Conservation (phyloP, 2,113 vertebrate species). For the Capreolus pygargus region DNA sequence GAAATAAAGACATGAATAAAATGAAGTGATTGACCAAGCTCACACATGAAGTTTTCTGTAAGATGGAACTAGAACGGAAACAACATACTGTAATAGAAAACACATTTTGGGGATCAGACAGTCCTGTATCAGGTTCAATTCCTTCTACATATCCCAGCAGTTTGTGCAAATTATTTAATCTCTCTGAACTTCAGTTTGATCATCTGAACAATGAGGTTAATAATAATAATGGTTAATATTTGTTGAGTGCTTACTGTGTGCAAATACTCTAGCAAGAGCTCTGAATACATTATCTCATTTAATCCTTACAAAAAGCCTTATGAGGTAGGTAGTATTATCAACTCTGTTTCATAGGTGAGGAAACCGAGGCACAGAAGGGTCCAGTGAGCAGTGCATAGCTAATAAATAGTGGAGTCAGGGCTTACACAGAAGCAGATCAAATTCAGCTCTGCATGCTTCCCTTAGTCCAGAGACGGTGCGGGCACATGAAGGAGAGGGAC, state of each 20-base stretch:
- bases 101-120: background rate
- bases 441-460: background rate
- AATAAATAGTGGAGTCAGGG: background rate
- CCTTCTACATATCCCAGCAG: background rate
- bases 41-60: background rate
- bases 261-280: background rate
- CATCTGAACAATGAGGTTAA: background rate
- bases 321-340: background rate
- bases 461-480: background rate
- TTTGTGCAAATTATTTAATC: background rate
- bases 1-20: background rate
- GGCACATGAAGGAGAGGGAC: background rate
- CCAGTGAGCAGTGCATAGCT: background rate
- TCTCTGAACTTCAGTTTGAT: background rate
- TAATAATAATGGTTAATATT: background rate
- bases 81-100: background rate
- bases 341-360: background rate
- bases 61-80: background rate
- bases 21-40: background rate
- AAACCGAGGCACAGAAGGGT: background rate
- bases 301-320: background rate
- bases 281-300: background rate
- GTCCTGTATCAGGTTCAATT: background rate
- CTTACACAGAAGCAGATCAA: background rate
- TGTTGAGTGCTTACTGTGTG: background rate